These are phyloP conservation scores for Nyctalus aviator DNA, from an alignment of 2,797 vertebrate species.

Conservation along the genomic window DNA sequence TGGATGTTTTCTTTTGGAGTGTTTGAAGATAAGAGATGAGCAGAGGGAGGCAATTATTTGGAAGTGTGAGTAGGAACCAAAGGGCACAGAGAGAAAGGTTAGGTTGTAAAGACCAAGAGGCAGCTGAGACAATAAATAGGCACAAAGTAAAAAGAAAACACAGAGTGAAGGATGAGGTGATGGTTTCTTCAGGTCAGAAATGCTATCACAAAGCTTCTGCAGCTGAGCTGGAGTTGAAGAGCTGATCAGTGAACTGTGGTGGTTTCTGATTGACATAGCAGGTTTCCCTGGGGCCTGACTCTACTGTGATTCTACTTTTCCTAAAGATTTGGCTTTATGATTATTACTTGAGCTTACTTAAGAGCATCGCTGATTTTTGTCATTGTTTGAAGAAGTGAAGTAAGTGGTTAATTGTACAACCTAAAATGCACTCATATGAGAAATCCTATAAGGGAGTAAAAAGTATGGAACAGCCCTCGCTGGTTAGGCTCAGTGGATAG, in stretches of 20 bases:
- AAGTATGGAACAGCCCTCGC: not conserved
- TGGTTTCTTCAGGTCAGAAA: not conserved
- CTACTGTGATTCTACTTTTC: not conserved
- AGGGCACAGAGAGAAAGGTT: slow-evolving; percentile 47
- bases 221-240: not conserved
- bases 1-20: slow-evolving; percentile 30
- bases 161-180: not conserved
- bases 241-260: not conserved
- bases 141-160: not conserved
- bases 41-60: slow-evolving; percentile 50
- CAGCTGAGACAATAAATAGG: slow-evolving; percentile 45
- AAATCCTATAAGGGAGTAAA: not conserved
- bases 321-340: not conserved
- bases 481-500: no score
- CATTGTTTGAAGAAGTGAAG: not conserved
- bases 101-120: slow-evolving; percentile 22
- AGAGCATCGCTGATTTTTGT: not conserved
- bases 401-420: not conserved
- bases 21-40: slow-evolving; percentile 52
- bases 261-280: not conserved
- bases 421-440: not conserved
- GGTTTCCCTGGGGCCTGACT: not conserved
- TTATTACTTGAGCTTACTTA: not conserved
- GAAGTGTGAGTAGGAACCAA: slow-evolving; percentile 2
- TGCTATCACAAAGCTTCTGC: not conserved